phyloP scores from a whole-genome alignment of 2,797 vertebrate species.

The Prunella strophiata region DNA sequence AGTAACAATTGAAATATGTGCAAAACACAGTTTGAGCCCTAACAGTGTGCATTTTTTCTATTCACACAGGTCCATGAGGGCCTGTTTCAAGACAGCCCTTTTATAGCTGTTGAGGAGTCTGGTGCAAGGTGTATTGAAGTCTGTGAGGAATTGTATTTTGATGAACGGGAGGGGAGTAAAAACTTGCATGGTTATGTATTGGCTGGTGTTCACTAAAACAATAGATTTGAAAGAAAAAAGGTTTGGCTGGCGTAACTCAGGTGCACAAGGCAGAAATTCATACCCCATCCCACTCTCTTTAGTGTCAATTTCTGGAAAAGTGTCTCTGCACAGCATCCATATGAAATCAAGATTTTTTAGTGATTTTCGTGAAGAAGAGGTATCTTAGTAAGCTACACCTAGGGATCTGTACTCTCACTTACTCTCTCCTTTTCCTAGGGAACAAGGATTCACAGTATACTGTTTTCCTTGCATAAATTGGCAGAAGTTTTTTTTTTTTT shows the following conservation, averaged over 20 bases:
- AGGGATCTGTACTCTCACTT: background rate
- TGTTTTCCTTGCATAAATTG: background rate
- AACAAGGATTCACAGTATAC: background rate
- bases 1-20: background rate
- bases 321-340: background rate
- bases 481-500: background rate
- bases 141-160: background rate
- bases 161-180: background rate
- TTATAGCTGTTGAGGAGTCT: background rate
- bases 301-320: background rate
- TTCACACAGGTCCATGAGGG: background rate
- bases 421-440: background rate
- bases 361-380: background rate
- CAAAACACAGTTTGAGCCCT: background rate
- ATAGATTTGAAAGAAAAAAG: background rate
- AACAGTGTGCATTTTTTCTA: background rate
- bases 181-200: background rate
- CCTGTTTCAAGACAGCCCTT: background rate
- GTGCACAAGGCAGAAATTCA: background rate
- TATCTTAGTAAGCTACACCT: background rate
- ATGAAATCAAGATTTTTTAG: background rate
- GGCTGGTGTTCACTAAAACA: background rate
- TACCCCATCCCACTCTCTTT: background rate
- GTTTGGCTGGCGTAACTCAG: background rate
- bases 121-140: background rate